Evolutionary conservation across 2,797 vertebrate genomes (phyloP).

Genomic region (Gobio occitaniae): DNA sequence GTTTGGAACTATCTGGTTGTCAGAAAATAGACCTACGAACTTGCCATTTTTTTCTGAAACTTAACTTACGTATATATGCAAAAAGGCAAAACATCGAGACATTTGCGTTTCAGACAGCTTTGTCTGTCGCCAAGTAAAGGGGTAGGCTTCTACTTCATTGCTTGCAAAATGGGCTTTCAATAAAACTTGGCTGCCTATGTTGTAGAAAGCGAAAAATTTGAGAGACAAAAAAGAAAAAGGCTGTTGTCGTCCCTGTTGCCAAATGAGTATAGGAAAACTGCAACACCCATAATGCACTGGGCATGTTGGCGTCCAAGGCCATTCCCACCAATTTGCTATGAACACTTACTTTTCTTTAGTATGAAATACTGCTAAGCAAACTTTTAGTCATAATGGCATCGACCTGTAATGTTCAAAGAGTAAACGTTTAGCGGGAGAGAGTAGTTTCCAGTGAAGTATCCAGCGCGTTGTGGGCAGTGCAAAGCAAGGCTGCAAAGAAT

Average conservation of each 20-base stretch:
- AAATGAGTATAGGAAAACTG: too few species aligned
- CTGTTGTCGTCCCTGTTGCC: not conserved
- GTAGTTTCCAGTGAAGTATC: too few species aligned
- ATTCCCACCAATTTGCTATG: too few species aligned
- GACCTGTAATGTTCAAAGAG: too few species aligned
- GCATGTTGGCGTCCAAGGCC: too few species aligned
- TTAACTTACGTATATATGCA: too few species aligned
- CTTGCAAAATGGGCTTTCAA: not conserved
- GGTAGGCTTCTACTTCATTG: not conserved
- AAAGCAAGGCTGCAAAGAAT: too few species aligned
- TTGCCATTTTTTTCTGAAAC: not conserved
- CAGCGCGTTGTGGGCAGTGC: too few species aligned
- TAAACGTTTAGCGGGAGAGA: too few species aligned
- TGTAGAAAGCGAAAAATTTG: not conserved
- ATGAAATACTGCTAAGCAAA: not conserved
- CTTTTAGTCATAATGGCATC: not conserved
- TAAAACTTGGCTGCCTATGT: not conserved
- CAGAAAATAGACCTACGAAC: not conserved
- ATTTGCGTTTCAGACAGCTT: not conserved
- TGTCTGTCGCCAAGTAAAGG: not conserved
- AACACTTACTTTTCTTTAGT: not conserved
- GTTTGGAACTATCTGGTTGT: not conserved
- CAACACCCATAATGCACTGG: too few species aligned
- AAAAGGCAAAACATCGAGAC: not conserved
- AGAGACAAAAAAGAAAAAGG: not conserved